Conservation (phyloP, 35 echinoderm and acorn worm genomes). For the Hemicentrotus pulcherrimus region DNA sequence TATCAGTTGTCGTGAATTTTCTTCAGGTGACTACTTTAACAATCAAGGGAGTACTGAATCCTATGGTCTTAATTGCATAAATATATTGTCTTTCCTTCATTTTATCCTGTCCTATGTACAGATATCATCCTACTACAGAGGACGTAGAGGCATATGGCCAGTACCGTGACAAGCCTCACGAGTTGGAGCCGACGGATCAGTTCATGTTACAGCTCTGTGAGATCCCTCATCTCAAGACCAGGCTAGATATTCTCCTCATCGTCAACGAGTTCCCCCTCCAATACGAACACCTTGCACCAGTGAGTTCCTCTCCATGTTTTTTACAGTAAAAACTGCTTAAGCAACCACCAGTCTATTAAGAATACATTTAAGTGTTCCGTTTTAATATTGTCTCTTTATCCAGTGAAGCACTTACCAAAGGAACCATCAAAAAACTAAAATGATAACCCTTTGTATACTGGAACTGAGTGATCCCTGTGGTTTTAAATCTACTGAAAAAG, state of each 20-base stretch:
- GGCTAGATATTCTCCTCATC: conserved; percentile 82
- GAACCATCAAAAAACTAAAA: too few species aligned
- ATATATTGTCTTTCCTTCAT: not conserved
- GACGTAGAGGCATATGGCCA: conserved; percentile 89
- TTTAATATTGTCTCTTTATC: too few species aligned
- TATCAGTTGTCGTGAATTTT: too few species aligned
- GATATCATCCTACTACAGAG: conserved; percentile 95
- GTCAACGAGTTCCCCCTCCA: conserved; percentile 89
- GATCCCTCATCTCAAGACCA: conserved; percentile 84
- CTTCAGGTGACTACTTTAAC: too few species aligned
- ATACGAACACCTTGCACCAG: conserved; percentile 92
- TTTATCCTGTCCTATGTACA: not conserved
- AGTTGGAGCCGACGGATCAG: conserved; percentile 85
- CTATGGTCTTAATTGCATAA: too few species aligned
- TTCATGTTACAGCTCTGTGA: conserved; percentile 98
- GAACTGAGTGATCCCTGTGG: too few species aligned
- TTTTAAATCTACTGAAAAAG: too few species aligned
- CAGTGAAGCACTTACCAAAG: too few species aligned
- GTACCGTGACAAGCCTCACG: conserved; percentile 71
- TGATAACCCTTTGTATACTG: too few species aligned
- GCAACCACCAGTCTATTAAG: not conserved
- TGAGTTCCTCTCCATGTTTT: conserved; percentile 61
- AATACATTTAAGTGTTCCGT: too few species aligned
- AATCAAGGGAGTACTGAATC: too few species aligned
- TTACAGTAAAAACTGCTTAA: too few species aligned